Conservation (phyloP, 2,797 vertebrate genomes). For the Leptodon cayanensis region DNA sequence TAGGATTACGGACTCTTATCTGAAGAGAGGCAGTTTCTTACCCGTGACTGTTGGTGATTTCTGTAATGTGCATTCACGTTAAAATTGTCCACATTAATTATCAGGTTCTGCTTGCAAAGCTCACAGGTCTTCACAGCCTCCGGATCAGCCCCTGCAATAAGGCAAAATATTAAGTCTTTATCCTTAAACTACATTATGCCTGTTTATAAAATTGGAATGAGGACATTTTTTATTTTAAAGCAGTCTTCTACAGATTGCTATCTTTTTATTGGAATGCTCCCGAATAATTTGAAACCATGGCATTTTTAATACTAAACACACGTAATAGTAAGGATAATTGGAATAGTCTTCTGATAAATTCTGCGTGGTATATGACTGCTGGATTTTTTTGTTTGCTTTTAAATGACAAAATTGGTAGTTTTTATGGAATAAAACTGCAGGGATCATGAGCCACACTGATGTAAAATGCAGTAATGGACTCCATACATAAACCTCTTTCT, state of each 20-base stretch:
- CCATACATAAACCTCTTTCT: background rate
- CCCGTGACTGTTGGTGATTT: conserved; percentile 58
- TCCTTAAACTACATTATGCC: background rate
- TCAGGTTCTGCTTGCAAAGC: conserved; percentile 64
- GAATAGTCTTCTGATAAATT: background rate
- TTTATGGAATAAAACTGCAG: background rate
- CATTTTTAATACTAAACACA: background rate
- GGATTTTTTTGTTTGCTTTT: background rate
- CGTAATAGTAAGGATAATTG: background rate
- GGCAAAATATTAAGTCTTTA: background rate
- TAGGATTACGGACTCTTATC: background rate
- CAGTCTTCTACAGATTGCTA: background rate
- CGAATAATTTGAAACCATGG: background rate
- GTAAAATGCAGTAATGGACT: background rate
- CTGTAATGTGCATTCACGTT: conserved; percentile 49
- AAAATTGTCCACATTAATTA: conserved; percentile 40
- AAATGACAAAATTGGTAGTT: background rate
- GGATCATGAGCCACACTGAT: background rate
- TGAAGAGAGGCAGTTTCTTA: background rate
- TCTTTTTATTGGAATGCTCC: background rate
- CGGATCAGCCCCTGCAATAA: conserved; percentile 59
- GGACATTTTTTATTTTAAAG: background rate
- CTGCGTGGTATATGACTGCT: background rate
- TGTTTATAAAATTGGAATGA: background rate
- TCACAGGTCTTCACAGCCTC: conserved; percentile 60